Percentiles rank a stretch among this genome's conserved stretches.
Conservation (phyloP, 2,888 invertebrate species). For the Pardosa pseudoannulata region DNA sequence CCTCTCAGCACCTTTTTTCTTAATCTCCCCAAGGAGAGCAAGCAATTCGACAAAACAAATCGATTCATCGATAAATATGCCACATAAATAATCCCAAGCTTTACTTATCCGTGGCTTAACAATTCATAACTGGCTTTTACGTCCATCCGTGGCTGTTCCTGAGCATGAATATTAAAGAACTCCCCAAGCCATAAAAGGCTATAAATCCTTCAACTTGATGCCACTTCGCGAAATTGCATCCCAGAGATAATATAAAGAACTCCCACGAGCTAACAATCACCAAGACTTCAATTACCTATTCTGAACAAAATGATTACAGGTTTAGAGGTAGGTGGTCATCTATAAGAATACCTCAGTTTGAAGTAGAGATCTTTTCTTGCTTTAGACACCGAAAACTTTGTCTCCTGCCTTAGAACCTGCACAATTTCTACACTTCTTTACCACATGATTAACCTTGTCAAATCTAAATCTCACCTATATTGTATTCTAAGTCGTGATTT, state of each 20-base stretch:
- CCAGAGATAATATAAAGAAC: not conserved
- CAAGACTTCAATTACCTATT: constrained; percentile 41
- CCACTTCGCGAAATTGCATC: not conserved
- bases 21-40: too few relatives aligned
- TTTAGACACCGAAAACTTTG: too few relatives aligned
- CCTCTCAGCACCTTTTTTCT: too few relatives aligned
- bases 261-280: not conserved
- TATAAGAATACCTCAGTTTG: too few relatives aligned
- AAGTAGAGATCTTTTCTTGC: too few relatives aligned
- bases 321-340: constrained; percentile 32
- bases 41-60: not conserved
- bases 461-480: too few relatives aligned
- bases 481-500: too few relatives aligned
- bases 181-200: not conserved
- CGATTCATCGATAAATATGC: not conserved
- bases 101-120: not conserved
- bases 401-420: too few relatives aligned
- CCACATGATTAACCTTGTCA: too few relatives aligned
- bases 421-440: too few relatives aligned
- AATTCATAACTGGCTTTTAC: not conserved
- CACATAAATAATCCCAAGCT: not conserved
- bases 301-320: constrained; percentile 30
- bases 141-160: not conserved
- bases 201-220: not conserved
- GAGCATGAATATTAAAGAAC: not conserved